Evolutionary conservation across 2,113 vertebrate species (phyloP).

Genomic region (Scatophagus argus): DNA sequence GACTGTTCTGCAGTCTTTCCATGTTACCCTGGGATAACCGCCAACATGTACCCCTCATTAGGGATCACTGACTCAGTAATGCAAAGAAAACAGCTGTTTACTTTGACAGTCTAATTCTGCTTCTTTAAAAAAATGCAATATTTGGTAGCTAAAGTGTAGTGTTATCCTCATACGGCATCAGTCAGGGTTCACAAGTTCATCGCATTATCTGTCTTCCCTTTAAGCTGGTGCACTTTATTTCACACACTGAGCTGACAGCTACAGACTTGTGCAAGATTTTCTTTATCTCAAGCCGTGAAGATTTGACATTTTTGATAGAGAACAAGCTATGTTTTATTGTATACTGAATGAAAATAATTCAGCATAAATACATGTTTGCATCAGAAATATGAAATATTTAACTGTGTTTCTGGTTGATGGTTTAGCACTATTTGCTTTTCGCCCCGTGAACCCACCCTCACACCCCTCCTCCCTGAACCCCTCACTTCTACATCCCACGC

Average conservation of each 20-base stretch:
- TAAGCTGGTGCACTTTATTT: neutral
- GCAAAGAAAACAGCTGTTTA: neutral
- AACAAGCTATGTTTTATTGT: neutral
- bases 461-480: conserved; percentile 29
- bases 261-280: neutral
- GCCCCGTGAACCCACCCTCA: conserved; percentile 50
- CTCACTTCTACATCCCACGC: conserved; percentile 33
- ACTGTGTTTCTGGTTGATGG: neutral
- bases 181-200: neutral
- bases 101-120: neutral
- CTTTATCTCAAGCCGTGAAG: neutral
- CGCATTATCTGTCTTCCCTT: neutral
- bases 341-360: neutral
- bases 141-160: neutral
- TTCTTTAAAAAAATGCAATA: neutral
- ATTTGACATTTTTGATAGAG: neutral
- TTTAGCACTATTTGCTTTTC: neutral
- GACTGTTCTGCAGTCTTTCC: neutral
- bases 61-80: neutral
- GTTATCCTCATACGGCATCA: neutral
- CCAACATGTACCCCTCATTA: neutral
- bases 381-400: neutral
- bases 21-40: neutral
- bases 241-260: neutral
- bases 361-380: neutral